phyloP scores from a whole-genome alignment of 1,140 invertebrate species.

The Neotoxoptera formosana region DNA sequence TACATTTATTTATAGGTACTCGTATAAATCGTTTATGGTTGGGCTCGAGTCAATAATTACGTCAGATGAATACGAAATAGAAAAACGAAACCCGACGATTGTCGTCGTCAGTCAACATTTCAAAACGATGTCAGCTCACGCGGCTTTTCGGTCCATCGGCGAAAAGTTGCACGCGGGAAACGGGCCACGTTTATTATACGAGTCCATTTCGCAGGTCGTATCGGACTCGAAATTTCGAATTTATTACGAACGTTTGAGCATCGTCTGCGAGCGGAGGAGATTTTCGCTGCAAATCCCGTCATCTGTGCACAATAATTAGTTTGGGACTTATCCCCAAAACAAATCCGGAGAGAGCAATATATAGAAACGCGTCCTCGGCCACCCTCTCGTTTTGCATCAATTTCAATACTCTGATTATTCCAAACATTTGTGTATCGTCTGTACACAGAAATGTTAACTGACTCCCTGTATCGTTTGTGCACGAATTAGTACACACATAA shows the following conservation, averaged over 20 bases:
- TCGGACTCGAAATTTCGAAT: neutral
- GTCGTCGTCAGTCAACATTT: neutral
- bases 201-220: neutral
- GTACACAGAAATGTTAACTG: neutral
- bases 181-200: neutral
- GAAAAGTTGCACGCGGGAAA: neutral
- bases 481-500: no score
- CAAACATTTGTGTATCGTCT: neutral
- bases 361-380: neutral
- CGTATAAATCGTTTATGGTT: no score
- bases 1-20: no score
- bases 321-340: neutral
- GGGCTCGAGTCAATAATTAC: no score
- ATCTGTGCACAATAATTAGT: neutral
- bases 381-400: neutral
- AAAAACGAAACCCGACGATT: no score
- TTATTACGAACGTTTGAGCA: neutral
- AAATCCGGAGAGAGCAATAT: neutral
- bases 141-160: neutral
- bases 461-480: no score
- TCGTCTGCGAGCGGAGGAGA: neutral
- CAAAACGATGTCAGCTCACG: neutral
- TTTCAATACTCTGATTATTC: slow-evolving; percentile 11
- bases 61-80: no score
- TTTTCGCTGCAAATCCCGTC: neutral